These are phyloP conservation scores for Drosophila pseudoananassae DNA, from an alignment of 1,140 invertebrate species.

Conservation along the genomic window DNA sequence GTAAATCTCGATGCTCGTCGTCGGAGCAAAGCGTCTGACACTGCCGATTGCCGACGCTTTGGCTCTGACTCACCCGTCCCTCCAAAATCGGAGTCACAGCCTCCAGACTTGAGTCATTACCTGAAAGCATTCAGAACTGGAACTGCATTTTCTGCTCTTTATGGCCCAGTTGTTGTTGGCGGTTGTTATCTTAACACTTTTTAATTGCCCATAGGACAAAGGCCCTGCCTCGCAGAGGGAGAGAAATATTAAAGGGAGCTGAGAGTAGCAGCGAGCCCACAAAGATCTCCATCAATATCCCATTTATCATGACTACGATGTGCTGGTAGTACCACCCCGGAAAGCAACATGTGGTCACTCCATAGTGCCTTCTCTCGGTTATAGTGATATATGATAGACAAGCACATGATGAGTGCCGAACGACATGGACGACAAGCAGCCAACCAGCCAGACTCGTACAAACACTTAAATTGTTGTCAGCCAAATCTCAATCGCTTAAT, in stretches of 20 bases:
- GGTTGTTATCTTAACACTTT: slow-evolving; percentile 65
- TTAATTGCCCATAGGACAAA: slow-evolving; percentile 59
- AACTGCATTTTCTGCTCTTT: slow-evolving; percentile 37
- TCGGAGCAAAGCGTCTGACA: slow-evolving; percentile 52
- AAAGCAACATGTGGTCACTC: slow-evolving; percentile 36
- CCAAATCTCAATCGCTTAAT: slow-evolving; percentile 40
- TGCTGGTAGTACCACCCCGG: slow-evolving; percentile 15
- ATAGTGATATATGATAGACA: slow-evolving; percentile 47
- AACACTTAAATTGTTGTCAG: slow-evolving; percentile 43
- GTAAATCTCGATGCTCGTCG: slow-evolving; percentile 61
- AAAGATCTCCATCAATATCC: slow-evolving; percentile 28
- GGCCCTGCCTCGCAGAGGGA: background rate
- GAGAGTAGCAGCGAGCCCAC: background rate
- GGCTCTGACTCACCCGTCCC: slow-evolving; percentile 48
- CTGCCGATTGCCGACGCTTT: slow-evolving; percentile 60
- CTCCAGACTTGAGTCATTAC: slow-evolving; percentile 64
- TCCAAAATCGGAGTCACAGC: slow-evolving; percentile 18
- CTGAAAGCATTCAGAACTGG: slow-evolving; percentile 28
- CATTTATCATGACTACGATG: slow-evolving; percentile 34
- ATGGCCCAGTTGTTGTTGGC: slow-evolving; percentile 20
- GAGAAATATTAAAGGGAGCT: slow-evolving; percentile 25
- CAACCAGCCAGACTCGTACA: background rate
- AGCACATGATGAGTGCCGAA: slow-evolving; percentile 34
- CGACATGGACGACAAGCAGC: slow-evolving; percentile 4
- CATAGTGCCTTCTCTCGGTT: slow-evolving; percentile 10